Base-by-base conservation (phyloP, 2,797 vertebrate species). In the Lagocephalus sceleratus region DNA sequence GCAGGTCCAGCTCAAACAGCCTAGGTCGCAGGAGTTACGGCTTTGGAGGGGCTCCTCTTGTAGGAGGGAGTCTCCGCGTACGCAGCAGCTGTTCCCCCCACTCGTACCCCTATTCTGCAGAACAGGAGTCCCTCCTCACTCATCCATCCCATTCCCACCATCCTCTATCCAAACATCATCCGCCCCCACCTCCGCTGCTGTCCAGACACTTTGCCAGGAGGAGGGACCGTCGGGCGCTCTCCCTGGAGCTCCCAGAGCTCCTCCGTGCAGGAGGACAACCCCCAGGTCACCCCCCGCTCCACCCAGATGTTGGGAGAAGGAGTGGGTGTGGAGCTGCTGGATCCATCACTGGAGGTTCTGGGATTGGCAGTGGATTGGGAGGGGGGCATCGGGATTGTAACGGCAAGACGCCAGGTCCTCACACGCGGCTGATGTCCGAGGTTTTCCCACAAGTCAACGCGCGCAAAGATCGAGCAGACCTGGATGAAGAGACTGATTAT, bases 401-500 rank as follows among this genome's bases (percentile, higher is more conserved):
- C 7, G 96, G 95, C 21, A 96, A 94, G 85, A 87, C 92, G 41
- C 90, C 92, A 0, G 87, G 89, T 46, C 77, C 70, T n/a, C 87
- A 81, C 63, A 60, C 74, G 14, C 83, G 67, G 0, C 66, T 91
- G 47, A 74, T 91, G 2, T 88, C 94, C 8, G 93, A 96, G 19
- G 92, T 98, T 54, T 99, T 94, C 66, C 96, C 96, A 16, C 93
- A 96, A 75, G 93, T 99, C 87, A 93, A 92, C 3, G 90, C 91
- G 32, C 89, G 88, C 38, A 92, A 93, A 62, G 94, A 94, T 57
- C 84, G 76, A 20, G 73, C 85, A 1, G 92, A 95, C 47, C 92
- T 95, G 0, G 95, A 97, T 11, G 96, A 96, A 39, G 96, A 97
- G 80, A 94, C 90, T 0, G 96, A 98, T 80, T 98, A 98, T 0